Conservation (phyloP, 2,113 vertebrate genomes). For the Zingel zingel region DNA sequence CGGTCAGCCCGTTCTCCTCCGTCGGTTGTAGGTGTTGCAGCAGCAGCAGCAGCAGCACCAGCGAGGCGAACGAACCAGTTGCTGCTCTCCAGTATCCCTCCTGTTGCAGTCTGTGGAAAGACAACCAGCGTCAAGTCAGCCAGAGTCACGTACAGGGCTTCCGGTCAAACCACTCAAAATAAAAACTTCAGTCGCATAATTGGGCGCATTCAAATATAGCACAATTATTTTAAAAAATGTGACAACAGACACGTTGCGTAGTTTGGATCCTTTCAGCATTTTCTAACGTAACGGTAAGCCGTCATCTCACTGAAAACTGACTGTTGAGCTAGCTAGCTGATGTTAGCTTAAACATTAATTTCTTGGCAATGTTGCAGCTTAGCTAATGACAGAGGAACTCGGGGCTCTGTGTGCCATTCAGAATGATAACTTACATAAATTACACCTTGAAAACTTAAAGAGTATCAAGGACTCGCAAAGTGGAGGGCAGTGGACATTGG, state of each 20-base stretch:
- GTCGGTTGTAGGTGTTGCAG: constrained; percentile 57
- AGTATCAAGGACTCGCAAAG: neutral
- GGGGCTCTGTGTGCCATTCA: neutral
- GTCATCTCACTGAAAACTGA: neutral
- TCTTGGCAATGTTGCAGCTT: no score
- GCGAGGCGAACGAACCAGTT: constrained; percentile 40
- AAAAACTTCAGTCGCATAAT: constrained; percentile 7
- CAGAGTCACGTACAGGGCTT: neutral
- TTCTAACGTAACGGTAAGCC: neutral
- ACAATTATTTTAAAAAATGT: no score
- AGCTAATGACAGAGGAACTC: no score
- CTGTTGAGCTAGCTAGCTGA: neutral
- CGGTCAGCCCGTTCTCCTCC: constrained; percentile 11
- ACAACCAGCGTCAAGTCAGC: constrained; percentile 17
- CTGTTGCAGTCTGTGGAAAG: constrained; percentile 38
- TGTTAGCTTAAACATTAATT: no score
- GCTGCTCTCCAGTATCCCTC: constrained; percentile 57
- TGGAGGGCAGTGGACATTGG: no score
- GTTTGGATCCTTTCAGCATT: neutral
- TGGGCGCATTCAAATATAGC: neutral
- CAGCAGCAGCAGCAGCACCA: constrained; percentile 66
- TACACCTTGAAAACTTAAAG: neutral
- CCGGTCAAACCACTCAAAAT: constrained; percentile 35
- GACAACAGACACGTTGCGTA: no score
- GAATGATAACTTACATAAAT: neutral